Conservation (phyloP, 2,797 vertebrate genomes). For the Mus caroli region DNA sequence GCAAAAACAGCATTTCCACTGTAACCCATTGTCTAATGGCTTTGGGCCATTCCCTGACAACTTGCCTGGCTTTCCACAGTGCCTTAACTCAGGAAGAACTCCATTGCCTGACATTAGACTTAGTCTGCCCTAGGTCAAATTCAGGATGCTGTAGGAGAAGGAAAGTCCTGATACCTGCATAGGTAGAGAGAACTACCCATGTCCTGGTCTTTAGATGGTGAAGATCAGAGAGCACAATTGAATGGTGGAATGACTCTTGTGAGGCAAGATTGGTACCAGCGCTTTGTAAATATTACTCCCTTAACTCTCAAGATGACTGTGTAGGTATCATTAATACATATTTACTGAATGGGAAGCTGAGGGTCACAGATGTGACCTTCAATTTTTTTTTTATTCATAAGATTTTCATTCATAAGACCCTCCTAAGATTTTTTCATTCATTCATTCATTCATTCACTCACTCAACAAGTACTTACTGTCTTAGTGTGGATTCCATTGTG, state of each 20-base stretch:
- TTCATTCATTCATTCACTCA: background rate
- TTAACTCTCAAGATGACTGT: background rate
- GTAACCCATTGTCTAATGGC: conserved; percentile 20
- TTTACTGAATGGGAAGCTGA: background rate
- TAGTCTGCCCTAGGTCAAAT: background rate
- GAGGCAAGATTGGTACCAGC: no score
- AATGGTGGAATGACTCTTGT: background rate
- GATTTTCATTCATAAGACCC: background rate
- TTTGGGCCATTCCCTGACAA: conserved; percentile 2
- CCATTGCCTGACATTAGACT: background rate
- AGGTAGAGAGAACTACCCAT: no score
- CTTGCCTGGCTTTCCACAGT: conserved; percentile 49
- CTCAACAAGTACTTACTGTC: background rate
- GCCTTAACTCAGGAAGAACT: background rate
- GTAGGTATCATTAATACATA: background rate
- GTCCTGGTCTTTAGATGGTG: background rate
- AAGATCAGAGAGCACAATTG: background rate
- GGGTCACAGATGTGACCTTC: background rate
- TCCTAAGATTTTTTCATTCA: background rate
- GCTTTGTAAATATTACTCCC: background rate
- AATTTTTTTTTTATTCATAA: background rate
- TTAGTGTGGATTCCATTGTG: background rate
- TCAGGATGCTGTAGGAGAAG: background rate
- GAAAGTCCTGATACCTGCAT: background rate
- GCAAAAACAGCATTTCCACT: conserved; percentile 50